A percentile compares a stretch with the other conserved stretches of the same genome.
Conservation (phyloP, 1,140 invertebrate species). For the Brachionus manjavacas region DNA sequence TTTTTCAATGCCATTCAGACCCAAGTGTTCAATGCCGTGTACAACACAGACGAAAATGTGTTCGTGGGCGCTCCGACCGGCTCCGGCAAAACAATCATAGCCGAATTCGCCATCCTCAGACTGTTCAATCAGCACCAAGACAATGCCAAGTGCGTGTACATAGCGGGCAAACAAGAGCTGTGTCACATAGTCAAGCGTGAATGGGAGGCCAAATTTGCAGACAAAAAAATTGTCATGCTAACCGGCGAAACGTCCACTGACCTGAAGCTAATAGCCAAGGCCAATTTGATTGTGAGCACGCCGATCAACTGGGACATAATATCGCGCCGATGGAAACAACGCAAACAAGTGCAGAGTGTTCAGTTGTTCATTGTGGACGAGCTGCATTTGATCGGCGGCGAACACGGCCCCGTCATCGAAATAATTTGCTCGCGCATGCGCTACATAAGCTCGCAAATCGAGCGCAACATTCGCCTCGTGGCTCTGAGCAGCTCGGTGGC, state of each 20-base stretch:
- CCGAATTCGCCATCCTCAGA: constrained; percentile 89
- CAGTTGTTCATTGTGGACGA: constrained; percentile 94
- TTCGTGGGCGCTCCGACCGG: constrained; percentile 96
- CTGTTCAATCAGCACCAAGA: constrained; percentile 55
- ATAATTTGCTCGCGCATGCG: constrained; percentile 93
- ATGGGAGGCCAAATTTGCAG: constrained; percentile 83
- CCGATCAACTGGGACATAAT: constrained; percentile 98
- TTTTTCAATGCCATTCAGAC: constrained; percentile 99
- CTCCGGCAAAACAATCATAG: constrained; percentile 91
- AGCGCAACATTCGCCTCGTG: constrained; percentile 83
- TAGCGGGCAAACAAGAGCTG: constrained; percentile 82
- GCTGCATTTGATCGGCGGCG: constrained; percentile 69
- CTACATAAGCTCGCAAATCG: constrained; percentile 93
- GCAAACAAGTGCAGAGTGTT: constrained; percentile 95
- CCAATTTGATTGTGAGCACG: constrained; percentile 89
- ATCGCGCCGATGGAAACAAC: constrained; percentile 93
- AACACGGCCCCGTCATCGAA: constrained; percentile 75
- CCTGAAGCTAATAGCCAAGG: constrained; percentile 73
- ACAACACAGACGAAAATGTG: constrained; percentile 97
- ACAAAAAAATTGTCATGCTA: constrained; percentile 80
- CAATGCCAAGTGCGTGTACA: constrained; percentile 73
- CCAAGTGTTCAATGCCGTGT: constrained; percentile 96
- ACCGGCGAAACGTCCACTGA: constrained; percentile 97
- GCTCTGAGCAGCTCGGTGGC: constrained; percentile 86
- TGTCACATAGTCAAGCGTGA: constrained; percentile 75